Evolutionary conservation across 64 coral and sea anemone genomes (phyloP).

Genomic region (Montipora cactus): DNA sequence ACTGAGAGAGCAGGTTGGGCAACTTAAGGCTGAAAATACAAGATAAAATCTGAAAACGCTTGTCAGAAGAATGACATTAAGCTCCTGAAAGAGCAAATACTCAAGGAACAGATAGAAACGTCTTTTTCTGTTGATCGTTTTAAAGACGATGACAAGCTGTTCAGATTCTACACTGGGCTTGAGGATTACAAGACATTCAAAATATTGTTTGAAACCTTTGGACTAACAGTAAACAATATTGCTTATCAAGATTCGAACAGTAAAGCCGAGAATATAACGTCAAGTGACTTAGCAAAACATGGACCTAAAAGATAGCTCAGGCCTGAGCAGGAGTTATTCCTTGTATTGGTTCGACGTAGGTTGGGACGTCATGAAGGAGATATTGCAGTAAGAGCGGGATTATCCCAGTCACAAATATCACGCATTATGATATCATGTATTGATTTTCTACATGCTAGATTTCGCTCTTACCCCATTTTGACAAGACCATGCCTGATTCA

Average conservation of each 20-base stretch:
- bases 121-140: background rate
- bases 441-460: slow-evolving; percentile 41
- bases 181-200: slow-evolving; percentile 54
- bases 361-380: slow-evolving; percentile 53
- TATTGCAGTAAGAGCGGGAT: slow-evolving; percentile 43
- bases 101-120: background rate
- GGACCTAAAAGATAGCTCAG: too few species aligned
- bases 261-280: background rate
- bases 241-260: slow-evolving; percentile 54
- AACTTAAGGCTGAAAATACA: too few species aligned
- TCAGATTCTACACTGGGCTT: slow-evolving; percentile 13
- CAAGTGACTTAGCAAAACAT: background rate
- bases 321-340: too few species aligned
- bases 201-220: slow-evolving; percentile 66
- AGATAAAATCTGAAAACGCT: background rate
- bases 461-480: slow-evolving; percentile 39
- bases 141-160: background rate
- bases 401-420: slow-evolving; percentile 39
- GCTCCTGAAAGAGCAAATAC: background rate
- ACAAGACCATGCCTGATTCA: slow-evolving; percentile 45
- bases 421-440: slow-evolving; percentile 41
- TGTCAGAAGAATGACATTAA: background rate
- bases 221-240: slow-evolving; percentile 40
- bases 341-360: too few species aligned
- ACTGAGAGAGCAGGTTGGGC: background rate